A percentile compares a stretch with the other conserved stretches of the same genome.
Conservation (phyloP, 2,888 invertebrate genomes). For the Drosophila planitibia region DNA sequence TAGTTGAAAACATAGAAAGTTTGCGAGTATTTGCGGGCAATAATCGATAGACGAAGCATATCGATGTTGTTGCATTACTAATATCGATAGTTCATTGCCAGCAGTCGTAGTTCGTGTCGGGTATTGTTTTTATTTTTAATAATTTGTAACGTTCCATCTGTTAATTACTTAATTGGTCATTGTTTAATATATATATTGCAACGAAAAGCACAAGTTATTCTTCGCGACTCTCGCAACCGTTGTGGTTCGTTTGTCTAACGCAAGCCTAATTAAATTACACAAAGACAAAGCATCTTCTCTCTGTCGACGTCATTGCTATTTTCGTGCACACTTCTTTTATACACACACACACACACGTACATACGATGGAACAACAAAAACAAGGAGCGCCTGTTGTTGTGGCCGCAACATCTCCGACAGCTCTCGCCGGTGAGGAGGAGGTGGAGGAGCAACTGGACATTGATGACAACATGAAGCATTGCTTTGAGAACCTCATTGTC, state of each 20-base stretch:
- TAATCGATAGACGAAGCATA: slow-evolving; percentile 18
- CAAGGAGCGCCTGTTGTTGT: slow-evolving; percentile 47
- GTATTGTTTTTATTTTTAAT: slow-evolving; percentile 71
- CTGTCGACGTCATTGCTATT: slow-evolving; percentile 81
- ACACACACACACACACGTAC: slow-evolving; percentile 28
- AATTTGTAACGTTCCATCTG: slow-evolving; percentile 51
- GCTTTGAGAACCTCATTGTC: slow-evolving; percentile 95
- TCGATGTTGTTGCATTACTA: slow-evolving; percentile 14
- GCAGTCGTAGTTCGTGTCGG: slow-evolving; percentile 75
- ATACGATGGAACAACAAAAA: slow-evolving; percentile 65
- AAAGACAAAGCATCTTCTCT: slow-evolving; percentile 52
- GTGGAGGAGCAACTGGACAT: slow-evolving; percentile 69
- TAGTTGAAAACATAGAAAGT: slow-evolving; percentile 12
- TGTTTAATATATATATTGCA: slow-evolving; percentile 52
- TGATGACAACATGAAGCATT: slow-evolving; percentile 89
- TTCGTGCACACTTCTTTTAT: slow-evolving; percentile 52
- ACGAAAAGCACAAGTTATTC: slow-evolving; percentile 22
- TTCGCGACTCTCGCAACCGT: slow-evolving; percentile 49
- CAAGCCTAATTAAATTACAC: slow-evolving; percentile 71
- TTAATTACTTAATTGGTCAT: slow-evolving; percentile 56
- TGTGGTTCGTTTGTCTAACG: slow-evolving; percentile 54
- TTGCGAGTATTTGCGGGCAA: background rate
- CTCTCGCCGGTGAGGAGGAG: slow-evolving; percentile 54
- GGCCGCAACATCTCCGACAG: slow-evolving; percentile 42
- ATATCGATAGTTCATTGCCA: slow-evolving; percentile 54